Evolutionary conservation across 1,140 invertebrate genomes (phyloP).

Genomic region (Brachionus asplanchnoidis): DNA sequence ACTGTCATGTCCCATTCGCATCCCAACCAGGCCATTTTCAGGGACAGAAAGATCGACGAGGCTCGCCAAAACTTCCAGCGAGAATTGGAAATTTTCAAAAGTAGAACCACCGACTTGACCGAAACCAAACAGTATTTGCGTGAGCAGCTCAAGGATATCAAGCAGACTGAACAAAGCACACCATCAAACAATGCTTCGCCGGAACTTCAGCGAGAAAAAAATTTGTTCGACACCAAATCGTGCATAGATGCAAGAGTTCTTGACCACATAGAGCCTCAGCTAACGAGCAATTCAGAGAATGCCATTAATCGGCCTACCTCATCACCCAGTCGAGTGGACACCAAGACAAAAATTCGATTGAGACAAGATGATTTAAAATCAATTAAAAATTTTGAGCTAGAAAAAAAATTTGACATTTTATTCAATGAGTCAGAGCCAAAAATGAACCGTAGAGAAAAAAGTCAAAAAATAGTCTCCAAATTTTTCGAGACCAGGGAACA

Average conservation of each 20-base stretch:
- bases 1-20: background rate
- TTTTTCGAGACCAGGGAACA: background rate
- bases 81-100: conserved; percentile 24
- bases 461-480: conserved; percentile 10
- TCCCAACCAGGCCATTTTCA: background rate
- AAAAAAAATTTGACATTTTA: background rate
- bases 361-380: conserved; percentile 47
- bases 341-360: conserved; percentile 50
- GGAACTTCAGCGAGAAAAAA: background rate
- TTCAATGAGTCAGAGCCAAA: background rate
- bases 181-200: background rate
- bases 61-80: background rate
- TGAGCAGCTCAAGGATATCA: conserved; percentile 33
- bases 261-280: background rate
- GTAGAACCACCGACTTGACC: background rate
- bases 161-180: conserved; percentile 13
- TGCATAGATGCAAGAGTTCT: conserved; percentile 1
- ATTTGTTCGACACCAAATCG: background rate
- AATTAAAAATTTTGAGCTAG: background rate
- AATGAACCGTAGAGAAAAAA: background rate
- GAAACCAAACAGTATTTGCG: conserved; percentile 26
- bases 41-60: background rate
- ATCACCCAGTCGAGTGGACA: conserved; percentile 54
- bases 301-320: conserved; percentile 49
- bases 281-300: conserved; percentile 29